Base-by-base conservation (phyloP, 2,888 invertebrate genomes). In the Polydesmus complanatus region DNA sequence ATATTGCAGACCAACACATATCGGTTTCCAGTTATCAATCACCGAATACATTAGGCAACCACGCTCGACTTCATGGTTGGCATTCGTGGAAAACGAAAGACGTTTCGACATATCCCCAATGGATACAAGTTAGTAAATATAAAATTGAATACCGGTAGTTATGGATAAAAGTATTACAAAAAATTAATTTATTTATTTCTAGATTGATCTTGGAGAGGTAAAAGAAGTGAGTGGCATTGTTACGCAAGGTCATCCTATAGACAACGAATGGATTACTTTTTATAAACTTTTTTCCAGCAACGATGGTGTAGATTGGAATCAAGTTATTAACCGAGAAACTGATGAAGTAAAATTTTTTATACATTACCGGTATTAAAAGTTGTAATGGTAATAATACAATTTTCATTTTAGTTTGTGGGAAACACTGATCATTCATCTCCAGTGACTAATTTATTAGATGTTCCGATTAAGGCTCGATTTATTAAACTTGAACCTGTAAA, bases 221-320 rank as follows among this genome's bases (percentile, higher is more conserved):
- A 68, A 69, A 64, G 66, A 71, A 60, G 68, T 73, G 48, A 70
- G 73, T 3, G 73, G 73, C 5, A 65, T 73, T 5, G 64, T 68
- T 48, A 70, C 71, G 14, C 72, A 73, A 63, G 73, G 73, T 18
- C 68, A 70, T 58, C 69, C 70, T 1, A 61, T 61, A 21, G 61
- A 65, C n/a, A 62, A 65, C 3, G 68, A 69, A 19, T 72, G 72
- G 68, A 70, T 74, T 8, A 69, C 69, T 21, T 63, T 65, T 53
- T 72, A 71, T 60, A 67, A 67, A 55, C 68, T 73, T 0, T 64
- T 64, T 27, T 68, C 68, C 65, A 73, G 73, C 58, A 57, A 64
- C 3, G 71, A 73, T 64, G 72, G 72, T 59, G 61, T 66, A n/a
- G 62, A 64, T 2, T 74, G 72, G 69, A 60, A 62, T 27, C 63